phyloP scores from a whole-genome alignment of 2,797 vertebrate genomes.

The Lagorchestes hirsutus region DNA sequence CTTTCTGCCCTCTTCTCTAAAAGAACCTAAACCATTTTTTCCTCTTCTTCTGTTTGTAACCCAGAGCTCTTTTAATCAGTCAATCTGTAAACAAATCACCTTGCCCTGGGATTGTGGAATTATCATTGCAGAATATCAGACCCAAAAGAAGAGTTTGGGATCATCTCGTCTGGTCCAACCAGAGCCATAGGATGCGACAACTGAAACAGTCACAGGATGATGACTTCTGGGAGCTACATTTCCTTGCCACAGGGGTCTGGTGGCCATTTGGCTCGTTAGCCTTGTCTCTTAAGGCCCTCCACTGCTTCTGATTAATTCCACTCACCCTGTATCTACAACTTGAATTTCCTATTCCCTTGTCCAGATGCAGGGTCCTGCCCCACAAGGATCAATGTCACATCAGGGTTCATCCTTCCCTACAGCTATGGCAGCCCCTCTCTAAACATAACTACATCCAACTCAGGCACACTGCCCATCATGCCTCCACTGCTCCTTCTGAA shows the following conservation, averaged over 20 bases:
- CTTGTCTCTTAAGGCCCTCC: neutral
- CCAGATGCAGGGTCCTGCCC: neutral
- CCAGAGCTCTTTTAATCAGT: neutral
- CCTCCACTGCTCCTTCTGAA: neutral
- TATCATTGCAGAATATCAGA: neutral
- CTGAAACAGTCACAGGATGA: neutral
- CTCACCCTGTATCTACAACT: neutral
- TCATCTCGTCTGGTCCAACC: neutral
- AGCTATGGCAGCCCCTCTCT: neutral
- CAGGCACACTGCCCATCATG: neutral
- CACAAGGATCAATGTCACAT: neutral
- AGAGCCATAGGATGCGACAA: neutral
- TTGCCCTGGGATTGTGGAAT: neutral
- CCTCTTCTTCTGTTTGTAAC: neutral
- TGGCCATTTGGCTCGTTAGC: neutral
- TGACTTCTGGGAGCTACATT: neutral
- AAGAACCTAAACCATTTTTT: neutral
- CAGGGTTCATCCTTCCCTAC: too few relatives aligned
- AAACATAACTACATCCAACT: neutral
- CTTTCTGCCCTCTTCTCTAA: neutral
- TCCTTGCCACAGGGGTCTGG: neutral
- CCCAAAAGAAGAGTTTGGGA: neutral
- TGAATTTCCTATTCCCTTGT: neutral
- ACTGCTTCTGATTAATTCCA: neutral
- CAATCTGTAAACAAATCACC: neutral